A percentile compares a stretch with the other conserved stretches of the same genome.
phyloP scores from a whole-genome alignment of 2,888 invertebrate species.

The Erebia aethiops region DNA sequence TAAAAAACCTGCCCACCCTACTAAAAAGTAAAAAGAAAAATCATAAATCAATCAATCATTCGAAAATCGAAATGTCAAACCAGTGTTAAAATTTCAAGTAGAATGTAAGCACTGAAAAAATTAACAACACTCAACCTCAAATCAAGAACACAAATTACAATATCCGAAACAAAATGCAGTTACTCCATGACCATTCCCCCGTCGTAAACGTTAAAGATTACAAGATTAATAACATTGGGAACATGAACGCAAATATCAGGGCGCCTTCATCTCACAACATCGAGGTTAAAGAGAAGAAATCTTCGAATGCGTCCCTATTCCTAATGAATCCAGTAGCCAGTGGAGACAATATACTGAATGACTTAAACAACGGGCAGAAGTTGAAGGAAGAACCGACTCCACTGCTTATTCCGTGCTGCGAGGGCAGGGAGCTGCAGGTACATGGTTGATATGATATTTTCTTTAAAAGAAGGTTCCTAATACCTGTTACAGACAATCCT shows the following conservation, averaged over 20 bases:
- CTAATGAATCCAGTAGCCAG: conserved; percentile 76
- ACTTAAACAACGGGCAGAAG: conserved; percentile 63
- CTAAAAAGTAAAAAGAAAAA: conserved; percentile 4
- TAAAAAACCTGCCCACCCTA: background rate
- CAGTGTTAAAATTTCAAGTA: conserved; percentile 62
- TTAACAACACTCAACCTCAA: conserved; percentile 48
- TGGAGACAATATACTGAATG: conserved; percentile 70
- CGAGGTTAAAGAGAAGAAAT: conserved; percentile 68
- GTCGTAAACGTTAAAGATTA: conserved; percentile 50
- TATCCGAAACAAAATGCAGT: conserved; percentile 58
- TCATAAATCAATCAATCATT: conserved; percentile 41
- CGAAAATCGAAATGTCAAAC: conserved; percentile 60
- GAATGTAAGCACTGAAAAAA: conserved; percentile 55
- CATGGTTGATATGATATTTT: background rate
- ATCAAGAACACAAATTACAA: conserved; percentile 25
- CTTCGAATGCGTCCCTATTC: conserved; percentile 63
- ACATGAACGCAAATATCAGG: conserved; percentile 49
- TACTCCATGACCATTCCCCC: conserved; percentile 63
- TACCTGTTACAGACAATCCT: no score
- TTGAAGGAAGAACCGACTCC: conserved; percentile 66
- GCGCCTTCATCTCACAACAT: conserved; percentile 56
- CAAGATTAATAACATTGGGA: conserved; percentile 49
- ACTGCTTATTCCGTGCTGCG: conserved; percentile 72
- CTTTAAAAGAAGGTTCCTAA: background rate
- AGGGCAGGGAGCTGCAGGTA: conserved; percentile 71